Conservation (phyloP, 2,113 vertebrate genomes). For the Fukomys damarensis region DNA sequence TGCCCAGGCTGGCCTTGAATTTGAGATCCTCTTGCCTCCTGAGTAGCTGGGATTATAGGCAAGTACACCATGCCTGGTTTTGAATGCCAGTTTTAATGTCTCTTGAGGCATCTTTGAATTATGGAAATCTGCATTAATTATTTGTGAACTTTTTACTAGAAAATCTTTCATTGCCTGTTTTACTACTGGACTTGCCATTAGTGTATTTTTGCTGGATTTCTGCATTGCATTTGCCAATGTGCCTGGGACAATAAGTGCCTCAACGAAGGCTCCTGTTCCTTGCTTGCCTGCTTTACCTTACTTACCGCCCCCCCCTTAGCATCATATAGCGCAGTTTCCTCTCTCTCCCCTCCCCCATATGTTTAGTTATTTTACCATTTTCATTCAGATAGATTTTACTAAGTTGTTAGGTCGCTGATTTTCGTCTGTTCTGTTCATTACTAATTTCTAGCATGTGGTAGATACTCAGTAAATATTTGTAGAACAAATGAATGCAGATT, state of each 20-base stretch:
- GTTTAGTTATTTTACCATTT: neutral
- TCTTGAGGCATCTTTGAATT: neutral
- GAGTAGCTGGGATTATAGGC: too few relatives aligned
- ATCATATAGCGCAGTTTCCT: too few relatives aligned
- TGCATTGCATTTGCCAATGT: neutral
- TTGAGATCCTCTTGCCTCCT: too few relatives aligned
- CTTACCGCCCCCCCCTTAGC: too few relatives aligned
- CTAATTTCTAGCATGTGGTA: neutral
- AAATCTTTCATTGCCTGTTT: neutral
- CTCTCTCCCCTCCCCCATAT: too few relatives aligned
- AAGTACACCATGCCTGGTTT: too few relatives aligned
- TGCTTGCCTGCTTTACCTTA: neutral
- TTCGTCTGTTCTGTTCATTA: conserved; percentile 18
- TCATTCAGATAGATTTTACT: neutral
- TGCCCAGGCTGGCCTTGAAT: too few relatives aligned
- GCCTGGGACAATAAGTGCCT: accelerated
- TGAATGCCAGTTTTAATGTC: neutral
- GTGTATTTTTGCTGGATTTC: neutral
- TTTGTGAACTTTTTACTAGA: neutral
- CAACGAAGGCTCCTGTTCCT: neutral
- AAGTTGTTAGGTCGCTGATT: neutral
- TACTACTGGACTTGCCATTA: neutral
- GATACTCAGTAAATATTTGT: neutral
- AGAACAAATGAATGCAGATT: neutral
- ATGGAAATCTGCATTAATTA: neutral